Base-by-base conservation (phyloP, 2,888 invertebrate genomes). In the Malacosoma neustria region DNA sequence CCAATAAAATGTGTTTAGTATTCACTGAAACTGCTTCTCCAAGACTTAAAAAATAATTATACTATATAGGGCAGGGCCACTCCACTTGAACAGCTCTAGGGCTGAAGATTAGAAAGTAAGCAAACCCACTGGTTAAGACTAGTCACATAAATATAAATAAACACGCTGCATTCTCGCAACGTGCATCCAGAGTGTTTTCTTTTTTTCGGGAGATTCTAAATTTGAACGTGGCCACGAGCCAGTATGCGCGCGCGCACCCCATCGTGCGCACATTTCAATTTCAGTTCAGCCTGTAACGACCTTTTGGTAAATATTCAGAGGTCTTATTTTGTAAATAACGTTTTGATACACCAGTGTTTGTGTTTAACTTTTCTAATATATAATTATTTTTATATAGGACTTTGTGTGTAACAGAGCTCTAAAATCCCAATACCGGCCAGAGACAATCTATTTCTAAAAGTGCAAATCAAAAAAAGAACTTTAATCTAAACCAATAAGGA, bases 171-270 rank as follows among this genome's bases (percentile, higher is more conserved):
- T 75, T 79, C 79, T 73, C 65, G 75, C 73, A 65, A 69, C 75
- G 74, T 75, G 76, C 81, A 70, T 71, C 63, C 66, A 56, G 57
- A 48, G 58, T 54, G 55, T 65, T 62, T 35, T 66, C 70, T 71
- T 72, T 72, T 75, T 70, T 71, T 74, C 61, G 57, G 57, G 49
- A 56, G 67, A 61, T 70, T 84, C 85, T 84, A 84, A 79, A 61
- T 82, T 76, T 70, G 80, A 72, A 74, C 70, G 72, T 72, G 74
- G 72, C 70, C 71, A 67, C 80, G 72, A 68, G 80, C 80, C 81
- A 82, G 81, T 82, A 62, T 57, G 63, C 55, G 62, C 73, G 69
- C 69, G 72, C 62, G 69, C 74, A 59, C 61, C 58, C 62, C 61
- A 60, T 57, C 64, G 71, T 67, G 69, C 77, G 63, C 72, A 68